Evolutionary conservation across 1,140 invertebrate species (phyloP).

Genomic region (Macrocentrus cingulum): DNA sequence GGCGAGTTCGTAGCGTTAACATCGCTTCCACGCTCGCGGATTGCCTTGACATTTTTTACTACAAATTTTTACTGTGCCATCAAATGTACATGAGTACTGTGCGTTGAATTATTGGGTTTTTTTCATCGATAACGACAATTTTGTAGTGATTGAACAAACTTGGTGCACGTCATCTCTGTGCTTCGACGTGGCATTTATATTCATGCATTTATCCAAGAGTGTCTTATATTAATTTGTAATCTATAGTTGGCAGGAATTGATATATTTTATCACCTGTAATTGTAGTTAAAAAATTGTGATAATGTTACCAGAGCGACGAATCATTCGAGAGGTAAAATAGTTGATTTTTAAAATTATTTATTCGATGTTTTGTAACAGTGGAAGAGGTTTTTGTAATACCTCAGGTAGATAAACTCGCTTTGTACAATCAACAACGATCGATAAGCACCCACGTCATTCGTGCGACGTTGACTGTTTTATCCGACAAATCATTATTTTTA

Average conservation of each 20-base stretch:
- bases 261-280: background rate
- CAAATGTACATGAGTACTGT: background rate
- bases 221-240: too few relatives aligned
- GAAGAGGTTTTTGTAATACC: constrained; percentile 1
- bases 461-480: background rate
- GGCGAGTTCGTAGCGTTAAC: constrained; percentile 33
- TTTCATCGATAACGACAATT: too few relatives aligned
- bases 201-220: too few relatives aligned
- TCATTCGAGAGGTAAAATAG: constrained; percentile 24
- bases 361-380: background rate
- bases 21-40: constrained; percentile 20
- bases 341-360: background rate
- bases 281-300: background rate
- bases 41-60: background rate
- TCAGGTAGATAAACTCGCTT: background rate
- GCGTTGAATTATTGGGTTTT: too few relatives aligned
- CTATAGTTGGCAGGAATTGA: background rate
- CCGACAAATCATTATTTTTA: too few relatives aligned
- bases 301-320: constrained; percentile 22
- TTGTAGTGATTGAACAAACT: too few relatives aligned
- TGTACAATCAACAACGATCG: constrained; percentile 8
- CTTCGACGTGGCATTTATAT: too few relatives aligned
- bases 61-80: background rate
- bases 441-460: background rate
- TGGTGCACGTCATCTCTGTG: too few relatives aligned